Conservation (phyloP, 2,888 invertebrate species). For the Lymantria monacha region DNA sequence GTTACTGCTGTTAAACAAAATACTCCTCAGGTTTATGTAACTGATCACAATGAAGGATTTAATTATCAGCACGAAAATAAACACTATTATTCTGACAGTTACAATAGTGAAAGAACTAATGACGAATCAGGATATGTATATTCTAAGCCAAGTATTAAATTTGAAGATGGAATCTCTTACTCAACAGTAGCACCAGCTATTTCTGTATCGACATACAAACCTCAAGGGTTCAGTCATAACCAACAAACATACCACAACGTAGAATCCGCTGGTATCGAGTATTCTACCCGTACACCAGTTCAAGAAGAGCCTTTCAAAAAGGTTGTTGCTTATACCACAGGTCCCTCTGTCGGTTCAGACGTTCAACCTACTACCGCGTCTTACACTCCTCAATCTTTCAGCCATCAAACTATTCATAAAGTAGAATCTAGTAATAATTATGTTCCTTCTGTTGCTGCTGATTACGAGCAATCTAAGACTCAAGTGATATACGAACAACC, state of each 20-base stretch:
- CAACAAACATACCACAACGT: conserved; percentile 62
- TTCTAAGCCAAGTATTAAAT: conserved; percentile 59
- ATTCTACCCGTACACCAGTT: conserved; percentile 57
- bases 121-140: conserved; percentile 57
- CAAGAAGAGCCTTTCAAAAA: conserved; percentile 68
- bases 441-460: conserved; percentile 33
- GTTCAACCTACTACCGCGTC: conserved; percentile 51
- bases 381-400: conserved; percentile 54
- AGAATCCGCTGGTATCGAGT: conserved; percentile 54
- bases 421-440: conserved; percentile 46
- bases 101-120: conserved; percentile 20
- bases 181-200: conserved; percentile 58
- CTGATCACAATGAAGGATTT: conserved; percentile 53
- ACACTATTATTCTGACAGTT: conserved; percentile 28
- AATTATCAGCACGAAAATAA: conserved; percentile 49
- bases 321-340: conserved; percentile 69
- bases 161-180: conserved; percentile 63
- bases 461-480: conserved; percentile 34
- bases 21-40: conserved; percentile 52
- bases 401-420: conserved; percentile 61
- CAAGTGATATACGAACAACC: conserved; percentile 40
- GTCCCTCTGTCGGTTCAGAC: conserved; percentile 48
- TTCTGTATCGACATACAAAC: conserved; percentile 60
- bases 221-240: conserved; percentile 57
- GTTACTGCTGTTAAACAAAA: conserved; percentile 52